phyloP scores from a whole-genome alignment of 2,113 vertebrate genomes.

The Equus przewalskii region DNA sequence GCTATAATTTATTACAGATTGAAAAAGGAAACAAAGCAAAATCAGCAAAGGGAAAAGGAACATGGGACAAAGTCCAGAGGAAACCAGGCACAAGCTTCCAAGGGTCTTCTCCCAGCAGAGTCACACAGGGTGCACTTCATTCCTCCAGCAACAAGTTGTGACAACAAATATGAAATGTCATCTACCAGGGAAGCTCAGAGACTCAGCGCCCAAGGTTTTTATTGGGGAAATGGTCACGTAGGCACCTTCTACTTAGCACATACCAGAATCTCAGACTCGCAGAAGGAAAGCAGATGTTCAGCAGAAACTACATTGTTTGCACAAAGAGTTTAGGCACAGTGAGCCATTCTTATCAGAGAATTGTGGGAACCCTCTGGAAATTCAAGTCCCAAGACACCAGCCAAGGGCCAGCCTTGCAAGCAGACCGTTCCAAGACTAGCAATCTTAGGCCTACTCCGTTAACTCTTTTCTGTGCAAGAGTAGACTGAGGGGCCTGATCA shows the following conservation, averaged over 20 bases:
- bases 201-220: background rate
- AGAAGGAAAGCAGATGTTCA: background rate
- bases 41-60: background rate
- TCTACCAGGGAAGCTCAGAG: background rate
- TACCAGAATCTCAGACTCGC: background rate
- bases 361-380: background rate
- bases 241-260: background rate
- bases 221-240: background rate
- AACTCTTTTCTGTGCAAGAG: background rate
- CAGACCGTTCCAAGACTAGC: background rate
- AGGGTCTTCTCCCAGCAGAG: background rate
- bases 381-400: background rate
- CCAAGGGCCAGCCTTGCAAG: background rate
- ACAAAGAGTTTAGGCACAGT: background rate
- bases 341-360: background rate
- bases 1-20: background rate
- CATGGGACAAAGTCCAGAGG: background rate
- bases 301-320: background rate
- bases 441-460: background rate
- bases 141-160: background rate
- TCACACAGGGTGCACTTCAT: background rate
- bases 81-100: background rate
- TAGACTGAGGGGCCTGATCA: background rate
- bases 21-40: background rate
- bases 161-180: background rate